Conservation (phyloP, 2,888 invertebrate species). For the Zelleria hepariella region DNA sequence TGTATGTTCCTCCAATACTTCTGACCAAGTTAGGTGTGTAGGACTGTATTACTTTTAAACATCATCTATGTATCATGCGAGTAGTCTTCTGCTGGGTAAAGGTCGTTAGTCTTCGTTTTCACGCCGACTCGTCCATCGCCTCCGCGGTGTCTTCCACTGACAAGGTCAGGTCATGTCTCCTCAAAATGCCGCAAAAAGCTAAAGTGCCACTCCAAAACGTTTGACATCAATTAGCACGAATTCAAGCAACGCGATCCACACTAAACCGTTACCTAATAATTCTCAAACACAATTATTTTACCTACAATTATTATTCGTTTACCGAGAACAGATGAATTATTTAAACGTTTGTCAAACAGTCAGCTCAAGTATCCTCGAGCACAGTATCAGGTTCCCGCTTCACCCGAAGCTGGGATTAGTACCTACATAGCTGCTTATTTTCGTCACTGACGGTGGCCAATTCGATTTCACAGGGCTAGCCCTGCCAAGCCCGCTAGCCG, state of each 20-base stretch:
- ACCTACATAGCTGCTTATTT: slow-evolving; percentile 46
- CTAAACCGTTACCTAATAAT: not conserved
- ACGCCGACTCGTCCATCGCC: no score
- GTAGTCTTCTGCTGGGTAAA: no score
- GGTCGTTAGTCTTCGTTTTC: no score
- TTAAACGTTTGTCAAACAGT: not conserved
- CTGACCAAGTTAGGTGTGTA: no score
- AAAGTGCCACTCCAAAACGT: not conserved
- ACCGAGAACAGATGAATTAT: not conserved
- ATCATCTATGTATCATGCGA: no score
- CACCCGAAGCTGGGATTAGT: not conserved
- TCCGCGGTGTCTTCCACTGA: no score
- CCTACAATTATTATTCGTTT: not conserved
- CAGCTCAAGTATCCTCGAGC: not conserved
- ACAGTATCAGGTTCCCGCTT: slow-evolving; percentile 9
- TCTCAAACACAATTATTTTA: not conserved
- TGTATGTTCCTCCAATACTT: no score
- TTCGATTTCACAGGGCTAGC: slow-evolving; percentile 59
- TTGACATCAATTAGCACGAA: not conserved
- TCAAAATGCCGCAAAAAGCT: not conserved
- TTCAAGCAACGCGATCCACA: not conserved
- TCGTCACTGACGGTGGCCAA: slow-evolving; percentile 63
- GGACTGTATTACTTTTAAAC: no score
- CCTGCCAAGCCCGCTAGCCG: slow-evolving; percentile 43
- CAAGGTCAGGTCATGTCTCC: no score